Evolutionary conservation across 2,888 invertebrate species (phyloP), one percentile per base, ranked within the genome.

Genomic region (Platerodrilus igneus): DNA sequence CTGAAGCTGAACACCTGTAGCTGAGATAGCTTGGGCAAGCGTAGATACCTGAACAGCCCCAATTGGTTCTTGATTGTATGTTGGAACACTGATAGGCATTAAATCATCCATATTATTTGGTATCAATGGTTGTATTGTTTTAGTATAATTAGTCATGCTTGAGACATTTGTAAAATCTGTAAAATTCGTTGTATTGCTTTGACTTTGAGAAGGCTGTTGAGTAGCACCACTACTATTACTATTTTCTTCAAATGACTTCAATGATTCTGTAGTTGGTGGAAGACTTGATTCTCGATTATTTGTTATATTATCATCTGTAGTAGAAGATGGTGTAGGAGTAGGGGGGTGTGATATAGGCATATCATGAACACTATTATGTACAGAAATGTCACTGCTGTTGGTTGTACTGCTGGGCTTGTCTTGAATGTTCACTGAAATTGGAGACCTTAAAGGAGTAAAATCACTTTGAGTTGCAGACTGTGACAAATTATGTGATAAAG

Each of bases 141-240:
- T 57, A 27, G 34, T 51, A 55, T 65, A 63, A 54, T 67, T 59
- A 35, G 70, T 61, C 64, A 71, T 66, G 38, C 66, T 67, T 3
- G 65, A 63, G 7, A 67, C 66, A 34, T 63, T 64, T 37, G 64
- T 64, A 49, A 68, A 67, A 52, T 69, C 68, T 6, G 66, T 66
- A 40, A 68, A 66, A 49, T 53, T 62, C 49, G 60, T 63, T 35
- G 51, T 53, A 49, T 60, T 55, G 50, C 56, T 59, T 40, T 65
- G 64, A 50, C 61, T 64, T 42, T 72, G 71, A 58, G 70, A 67
- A 19, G 73, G 69, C 35, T 68, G 65, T 64, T 73, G 72, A 35
- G 48, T 48, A 35, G 58, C 57, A 31, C 58, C 58, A 38, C 58
- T 62, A 21, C 60, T 58, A 44, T 63, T 62, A 45, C 58, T 62